phyloP scores from a whole-genome alignment of 2,888 invertebrate species.

The Liopterus haemorrhoidalis region DNA sequence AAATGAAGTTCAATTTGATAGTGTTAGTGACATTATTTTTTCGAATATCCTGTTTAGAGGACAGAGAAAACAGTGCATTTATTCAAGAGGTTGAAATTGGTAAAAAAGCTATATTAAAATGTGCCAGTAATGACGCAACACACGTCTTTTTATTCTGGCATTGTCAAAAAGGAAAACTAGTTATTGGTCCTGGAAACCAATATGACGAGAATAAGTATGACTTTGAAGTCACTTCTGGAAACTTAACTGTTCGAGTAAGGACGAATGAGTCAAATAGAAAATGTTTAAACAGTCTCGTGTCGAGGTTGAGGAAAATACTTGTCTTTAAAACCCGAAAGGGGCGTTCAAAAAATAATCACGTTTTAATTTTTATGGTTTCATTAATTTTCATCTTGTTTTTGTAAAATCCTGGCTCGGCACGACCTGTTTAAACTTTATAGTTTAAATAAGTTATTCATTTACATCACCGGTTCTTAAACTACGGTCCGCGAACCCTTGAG shows the following conservation, averaged over 20 bases:
- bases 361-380: too few relatives aligned
- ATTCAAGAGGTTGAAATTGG: constrained; percentile 52
- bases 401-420: neutral
- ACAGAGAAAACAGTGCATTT: constrained; percentile 1
- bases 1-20: too few relatives aligned
- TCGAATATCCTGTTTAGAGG: neutral
- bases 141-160: constrained; percentile 67
- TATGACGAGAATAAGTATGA: constrained; percentile 58
- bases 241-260: constrained; percentile 59
- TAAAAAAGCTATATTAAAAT: constrained; percentile 54
- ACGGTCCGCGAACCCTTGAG: too few relatives aligned
- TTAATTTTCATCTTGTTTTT: too few relatives aligned
- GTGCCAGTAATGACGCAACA: constrained; percentile 58
- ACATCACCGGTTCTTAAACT: too few relatives aligned
- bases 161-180: constrained; percentile 47
- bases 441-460: too few relatives aligned
- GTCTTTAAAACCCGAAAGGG: too few relatives aligned
- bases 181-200: constrained; percentile 58
- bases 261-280: too few relatives aligned
- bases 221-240: constrained; percentile 63
- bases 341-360: too few relatives aligned
- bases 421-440: neutral
- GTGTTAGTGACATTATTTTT: too few relatives aligned
- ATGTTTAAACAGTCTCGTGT: too few relatives aligned
- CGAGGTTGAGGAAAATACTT: too few relatives aligned